Evolutionary conservation across 2,888 invertebrate species (phyloP), one percentile per base, ranked within the genome.

Genomic region (Orthosia cruda): DNA sequence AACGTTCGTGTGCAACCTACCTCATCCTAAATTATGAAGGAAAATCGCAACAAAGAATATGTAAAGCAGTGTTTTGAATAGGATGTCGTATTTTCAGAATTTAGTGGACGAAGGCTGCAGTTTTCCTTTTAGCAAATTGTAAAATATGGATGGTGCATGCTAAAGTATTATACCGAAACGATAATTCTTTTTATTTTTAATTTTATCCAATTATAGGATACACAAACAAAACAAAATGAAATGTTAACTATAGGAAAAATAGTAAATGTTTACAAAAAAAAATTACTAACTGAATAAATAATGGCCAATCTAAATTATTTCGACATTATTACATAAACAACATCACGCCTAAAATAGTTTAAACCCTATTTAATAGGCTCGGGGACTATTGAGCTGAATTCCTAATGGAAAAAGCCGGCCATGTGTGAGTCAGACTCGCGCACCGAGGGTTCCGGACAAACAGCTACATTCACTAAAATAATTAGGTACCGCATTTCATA

Each of bases 21-120:
- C 23, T 66, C 15, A 59, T 47, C 58, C 20, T 47, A 74, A 71
- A 74, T 68, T 70, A 55, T 75, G 32, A 70, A 63, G 20, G 32
- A 45, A 68, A 81, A 80, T 79, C 52, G 12, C 67, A 74, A 74
- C 74, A 80, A 68, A 75, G 57, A 67, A 52, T 58, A 57, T 47
- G 57, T 57, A 57, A 81, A 64, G 32, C 49, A 50, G 61, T 67
- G 45, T 91, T 89, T 89, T 81, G 80, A 77, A 82, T 23, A 40
- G 47, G 40, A 63, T 66, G 45, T 59, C 59, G 74, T 79, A 70
- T 69, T 74, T 71, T 32, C 23, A 20, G 64, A 64, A 75, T 81
- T 80, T 68, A 66, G 58, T 74, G 67, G 57, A 71, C 20, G 57
- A 50, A n/a, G 67, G 16, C 13, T 80, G 84, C 84, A 82, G 80